Conservation (phyloP, 2,797 vertebrate species). For the Pitangus sulphuratus region DNA sequence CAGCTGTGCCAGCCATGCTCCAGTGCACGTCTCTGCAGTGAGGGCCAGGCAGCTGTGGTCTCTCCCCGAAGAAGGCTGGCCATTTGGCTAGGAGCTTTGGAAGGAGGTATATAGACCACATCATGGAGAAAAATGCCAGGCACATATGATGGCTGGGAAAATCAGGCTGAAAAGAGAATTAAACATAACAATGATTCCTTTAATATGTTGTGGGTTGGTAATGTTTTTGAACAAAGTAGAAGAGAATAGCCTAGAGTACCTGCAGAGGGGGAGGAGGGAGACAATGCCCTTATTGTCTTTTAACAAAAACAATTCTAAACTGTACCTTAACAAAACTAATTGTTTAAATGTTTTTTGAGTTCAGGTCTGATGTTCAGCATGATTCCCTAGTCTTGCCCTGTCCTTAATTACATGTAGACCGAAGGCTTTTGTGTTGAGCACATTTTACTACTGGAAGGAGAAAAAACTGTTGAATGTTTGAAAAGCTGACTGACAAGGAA, state of each 20-base stretch:
- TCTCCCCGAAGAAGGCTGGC: not conserved
- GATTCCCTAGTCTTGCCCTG: not conserved
- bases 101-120: not conserved
- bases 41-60: conserved; percentile 16
- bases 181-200: conserved; percentile 13
- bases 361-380: not conserved
- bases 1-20: conserved; percentile 38
- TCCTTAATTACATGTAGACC: not conserved
- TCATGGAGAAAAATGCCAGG: not conserved
- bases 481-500: conserved; percentile 39
- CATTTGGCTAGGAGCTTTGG: not conserved
- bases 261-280: conserved; percentile 6
- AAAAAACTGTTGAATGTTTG: not conserved
- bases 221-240: conserved; percentile 23
- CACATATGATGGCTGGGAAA: not conserved
- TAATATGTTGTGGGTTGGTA: not conserved
- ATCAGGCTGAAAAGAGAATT: conserved; percentile 33
- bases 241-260: conserved; percentile 22
- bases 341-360: not conserved
- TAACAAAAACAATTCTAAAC: conserved; percentile 39
- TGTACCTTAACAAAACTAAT: conserved; percentile 7
- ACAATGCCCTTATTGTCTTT: conserved; percentile 19
- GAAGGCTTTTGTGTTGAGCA: not conserved
- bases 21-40: not conserved
- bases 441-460: not conserved